phyloP scores from a whole-genome alignment of 92 coral and sea anemone species.

The Zoanthus sansibaricus region DNA sequence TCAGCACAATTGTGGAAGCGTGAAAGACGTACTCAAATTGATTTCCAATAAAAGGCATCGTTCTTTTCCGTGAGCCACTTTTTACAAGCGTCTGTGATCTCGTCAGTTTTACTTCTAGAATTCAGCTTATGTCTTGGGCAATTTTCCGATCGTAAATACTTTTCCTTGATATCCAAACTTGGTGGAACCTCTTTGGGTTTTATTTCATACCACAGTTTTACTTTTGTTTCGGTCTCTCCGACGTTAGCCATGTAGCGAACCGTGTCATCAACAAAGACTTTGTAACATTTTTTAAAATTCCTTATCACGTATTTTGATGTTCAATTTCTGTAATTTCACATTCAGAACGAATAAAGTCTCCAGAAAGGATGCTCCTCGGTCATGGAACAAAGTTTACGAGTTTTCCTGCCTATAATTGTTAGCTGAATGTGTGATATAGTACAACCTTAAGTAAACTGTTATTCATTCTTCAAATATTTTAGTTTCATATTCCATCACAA shows the following conservation, averaged over 20 bases:
- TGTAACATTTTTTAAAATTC: background rate
- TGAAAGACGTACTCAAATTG: background rate
- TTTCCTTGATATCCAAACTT: background rate
- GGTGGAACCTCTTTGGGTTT: background rate
- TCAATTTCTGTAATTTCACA: background rate
- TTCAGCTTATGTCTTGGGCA: background rate
- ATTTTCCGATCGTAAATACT: background rate
- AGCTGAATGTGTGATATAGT: background rate
- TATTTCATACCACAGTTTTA: conserved; percentile 9
- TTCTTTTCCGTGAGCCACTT: conserved; percentile 32
- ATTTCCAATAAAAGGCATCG: conserved; percentile 44
- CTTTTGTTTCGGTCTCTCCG: background rate
- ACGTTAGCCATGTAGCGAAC: conserved; percentile 4
- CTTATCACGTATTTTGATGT: background rate
- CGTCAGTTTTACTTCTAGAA: background rate
- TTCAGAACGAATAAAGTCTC: background rate
- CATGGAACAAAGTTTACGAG: conserved; percentile 8
- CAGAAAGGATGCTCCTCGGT: background rate
- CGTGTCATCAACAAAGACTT: background rate
- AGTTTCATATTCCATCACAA: background rate
- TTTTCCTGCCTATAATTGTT: background rate
- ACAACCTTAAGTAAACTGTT: background rate
- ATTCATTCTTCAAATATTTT: background rate
- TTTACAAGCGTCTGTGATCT: conserved; percentile 5
- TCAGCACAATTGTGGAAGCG: no score